These are phyloP conservation scores for Aporophyla nigra DNA, from an alignment of 2,888 invertebrate species.

Conservation along the genomic window DNA sequence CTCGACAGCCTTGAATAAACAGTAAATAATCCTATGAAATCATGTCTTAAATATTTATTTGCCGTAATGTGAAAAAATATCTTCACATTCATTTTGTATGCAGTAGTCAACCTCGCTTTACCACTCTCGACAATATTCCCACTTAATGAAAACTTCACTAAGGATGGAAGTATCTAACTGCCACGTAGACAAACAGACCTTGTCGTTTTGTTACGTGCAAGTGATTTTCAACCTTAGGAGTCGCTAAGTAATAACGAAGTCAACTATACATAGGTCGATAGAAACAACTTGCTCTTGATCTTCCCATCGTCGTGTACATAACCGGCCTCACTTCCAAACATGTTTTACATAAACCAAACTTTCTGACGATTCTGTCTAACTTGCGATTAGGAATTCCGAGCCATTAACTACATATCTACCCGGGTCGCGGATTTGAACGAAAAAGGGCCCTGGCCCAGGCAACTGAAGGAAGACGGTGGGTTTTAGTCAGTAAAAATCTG, in stretches of 20 bases:
- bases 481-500: too few relatives aligned
- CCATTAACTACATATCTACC: not conserved
- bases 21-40: conserved; percentile 25
- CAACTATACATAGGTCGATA: not conserved
- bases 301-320: not conserved
- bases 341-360: not conserved
- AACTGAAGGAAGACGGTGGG: too few relatives aligned
- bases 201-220: not conserved
- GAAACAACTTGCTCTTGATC: not conserved
- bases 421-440: too few relatives aligned
- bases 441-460: too few relatives aligned
- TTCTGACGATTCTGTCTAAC: not conserved
- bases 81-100: not conserved
- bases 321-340: not conserved
- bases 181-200: not conserved
- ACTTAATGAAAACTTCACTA: not conserved
- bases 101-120: not conserved
- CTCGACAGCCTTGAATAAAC: conserved; percentile 35
- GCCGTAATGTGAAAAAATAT: not conserved
- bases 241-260: not conserved
- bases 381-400: not conserved
- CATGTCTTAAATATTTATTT: conserved; percentile 15
- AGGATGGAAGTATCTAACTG: not conserved
- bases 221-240: not conserved
- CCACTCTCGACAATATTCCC: not conserved